Conservation (phyloP, 2,113 vertebrate species). For the Sigmodon hispidus region DNA sequence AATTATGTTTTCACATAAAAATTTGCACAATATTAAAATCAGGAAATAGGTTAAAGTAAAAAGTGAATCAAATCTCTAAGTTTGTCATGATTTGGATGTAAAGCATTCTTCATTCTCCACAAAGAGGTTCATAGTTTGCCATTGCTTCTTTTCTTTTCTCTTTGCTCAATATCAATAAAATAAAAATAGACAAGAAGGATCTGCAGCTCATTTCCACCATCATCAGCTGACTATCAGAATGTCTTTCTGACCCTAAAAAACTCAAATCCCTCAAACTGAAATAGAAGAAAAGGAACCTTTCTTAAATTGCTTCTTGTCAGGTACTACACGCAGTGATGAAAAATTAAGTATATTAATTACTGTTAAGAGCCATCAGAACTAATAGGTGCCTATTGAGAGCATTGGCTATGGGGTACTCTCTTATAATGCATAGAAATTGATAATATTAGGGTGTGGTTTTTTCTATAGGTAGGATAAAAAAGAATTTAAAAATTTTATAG, state of each 20-base stretch:
- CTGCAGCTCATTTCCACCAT: fast-evolving
- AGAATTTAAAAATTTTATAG: neutral
- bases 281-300: neutral
- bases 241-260: neutral
- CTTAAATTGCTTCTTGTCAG: neutral
- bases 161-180: neutral
- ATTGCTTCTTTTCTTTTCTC: neutral
- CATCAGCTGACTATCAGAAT: too few species aligned
- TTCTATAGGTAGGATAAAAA: neutral
- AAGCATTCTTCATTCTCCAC: neutral
- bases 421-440: neutral
- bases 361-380: neutral
- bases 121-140: neutral
- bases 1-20: neutral
- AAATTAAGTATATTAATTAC: neutral
- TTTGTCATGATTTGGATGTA: neutral
- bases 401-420: neutral
- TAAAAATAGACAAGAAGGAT: neutral
- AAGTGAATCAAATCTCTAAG: neutral
- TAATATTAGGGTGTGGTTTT: neutral
- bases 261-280: neutral
- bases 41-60: neutral
- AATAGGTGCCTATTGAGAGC: neutral
- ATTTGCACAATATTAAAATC: neutral
- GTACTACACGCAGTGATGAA: neutral